phyloP scores from a whole-genome alignment of 2,113 vertebrate species.

The Sphyrna mokarran region DNA sequence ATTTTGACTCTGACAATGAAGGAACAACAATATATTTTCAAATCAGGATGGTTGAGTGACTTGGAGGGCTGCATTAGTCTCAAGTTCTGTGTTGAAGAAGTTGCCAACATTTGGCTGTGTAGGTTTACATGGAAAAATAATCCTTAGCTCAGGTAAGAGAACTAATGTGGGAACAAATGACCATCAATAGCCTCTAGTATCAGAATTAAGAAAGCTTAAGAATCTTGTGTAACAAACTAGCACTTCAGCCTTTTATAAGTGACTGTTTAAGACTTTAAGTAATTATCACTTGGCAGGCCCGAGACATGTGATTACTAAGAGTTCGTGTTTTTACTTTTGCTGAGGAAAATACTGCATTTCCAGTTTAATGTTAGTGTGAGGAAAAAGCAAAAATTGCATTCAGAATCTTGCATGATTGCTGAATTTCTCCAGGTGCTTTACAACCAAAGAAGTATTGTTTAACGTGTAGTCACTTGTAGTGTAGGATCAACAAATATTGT shows the following conservation, averaged over 20 bases:
- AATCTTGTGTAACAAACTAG: neutral
- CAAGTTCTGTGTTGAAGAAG: neutral
- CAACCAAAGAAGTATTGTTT: too few relatives aligned
- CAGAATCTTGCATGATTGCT: too few relatives aligned
- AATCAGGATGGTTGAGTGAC: too few relatives aligned
- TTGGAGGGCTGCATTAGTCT: neutral
- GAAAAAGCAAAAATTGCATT: too few relatives aligned
- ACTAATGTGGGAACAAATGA: neutral
- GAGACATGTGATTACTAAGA: neutral
- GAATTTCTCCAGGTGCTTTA: too few relatives aligned
- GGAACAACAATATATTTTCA: too few relatives aligned
- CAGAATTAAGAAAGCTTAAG: neutral
- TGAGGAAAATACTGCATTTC: neutral
- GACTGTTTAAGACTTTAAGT: neutral
- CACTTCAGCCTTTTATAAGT: neutral
- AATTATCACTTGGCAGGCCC: neutral
- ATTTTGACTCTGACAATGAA: too few relatives aligned
- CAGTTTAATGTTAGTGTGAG: neutral
- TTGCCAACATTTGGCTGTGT: neutral
- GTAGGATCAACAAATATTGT: too few relatives aligned
- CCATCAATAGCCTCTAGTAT: neutral
- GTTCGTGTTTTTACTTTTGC: neutral
- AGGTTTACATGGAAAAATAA: neutral
- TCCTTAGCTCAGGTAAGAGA: neutral
- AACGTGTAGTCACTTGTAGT: too few relatives aligned